These are phyloP conservation scores for Papilio xuthus DNA, from an alignment of 1,140 invertebrate genomes.

Conservation along the genomic window DNA sequence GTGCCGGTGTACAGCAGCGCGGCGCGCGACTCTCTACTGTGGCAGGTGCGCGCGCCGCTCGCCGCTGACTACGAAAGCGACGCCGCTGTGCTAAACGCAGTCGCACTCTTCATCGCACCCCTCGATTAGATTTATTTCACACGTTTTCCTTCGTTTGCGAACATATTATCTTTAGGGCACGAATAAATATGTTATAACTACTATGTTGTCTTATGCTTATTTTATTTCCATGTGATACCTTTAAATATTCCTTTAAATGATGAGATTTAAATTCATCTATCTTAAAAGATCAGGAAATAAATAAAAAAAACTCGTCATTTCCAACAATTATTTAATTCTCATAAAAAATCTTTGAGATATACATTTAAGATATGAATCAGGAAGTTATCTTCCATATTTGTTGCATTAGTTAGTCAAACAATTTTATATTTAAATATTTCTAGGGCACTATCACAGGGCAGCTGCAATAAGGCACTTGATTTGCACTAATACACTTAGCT, in stretches of 20 bases:
- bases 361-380: slow-evolving; percentile 1
- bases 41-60: slow-evolving; percentile 53
- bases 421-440: background rate
- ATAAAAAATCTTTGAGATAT: slow-evolving; percentile 16
- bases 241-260: too few species aligned
- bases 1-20: slow-evolving; percentile 55
- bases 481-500: slow-evolving; percentile 35
- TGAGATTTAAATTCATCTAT: too few species aligned
- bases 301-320: background rate
- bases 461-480: slow-evolving; percentile 53
- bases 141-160: background rate
- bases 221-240: too few species aligned
- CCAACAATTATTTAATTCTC: background rate
- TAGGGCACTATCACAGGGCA: slow-evolving; percentile 49
- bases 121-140: slow-evolving; percentile 40
- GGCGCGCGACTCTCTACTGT: slow-evolving; percentile 46
- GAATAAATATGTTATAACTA: background rate
- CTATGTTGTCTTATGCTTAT: too few species aligned
- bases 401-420: slow-evolving; percentile 19
- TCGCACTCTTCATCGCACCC: slow-evolving; percentile 58
- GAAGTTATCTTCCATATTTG: background rate
- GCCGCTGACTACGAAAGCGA: slow-evolving; percentile 44
- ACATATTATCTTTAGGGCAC: background rate
- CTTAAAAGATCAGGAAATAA: background rate
- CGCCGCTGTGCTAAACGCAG: slow-evolving; percentile 55